A percentile compares a stretch with the other conserved stretches of the same genome.
phyloP scores from a whole-genome alignment of 2,888 invertebrate species.

The Drosophila stalkeri region DNA sequence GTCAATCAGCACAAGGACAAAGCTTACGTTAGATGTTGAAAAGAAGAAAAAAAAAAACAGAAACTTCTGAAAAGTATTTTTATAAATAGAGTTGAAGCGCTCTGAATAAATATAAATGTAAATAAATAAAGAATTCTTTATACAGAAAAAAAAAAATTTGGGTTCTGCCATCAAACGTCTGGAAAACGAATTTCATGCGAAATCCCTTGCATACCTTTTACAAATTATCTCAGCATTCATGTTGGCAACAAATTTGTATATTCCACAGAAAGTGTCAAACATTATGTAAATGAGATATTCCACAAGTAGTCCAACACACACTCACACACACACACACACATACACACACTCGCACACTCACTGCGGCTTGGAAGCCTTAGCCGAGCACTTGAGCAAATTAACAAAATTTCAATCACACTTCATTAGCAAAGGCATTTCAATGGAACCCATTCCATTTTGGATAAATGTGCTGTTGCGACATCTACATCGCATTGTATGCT shows the following conservation, averaged over 20 bases:
- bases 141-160: neutral
- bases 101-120: neutral
- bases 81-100: neutral
- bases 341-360: neutral
- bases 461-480: neutral
- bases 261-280: constrained; percentile 36
- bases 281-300: constrained; percentile 53
- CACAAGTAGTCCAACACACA: constrained; percentile 30
- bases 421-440: constrained; percentile 76
- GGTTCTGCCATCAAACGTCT: neutral
- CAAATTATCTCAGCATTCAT: constrained; percentile 37
- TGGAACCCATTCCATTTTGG: constrained; percentile 26
- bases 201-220: neutral
- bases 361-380: constrained; percentile 26
- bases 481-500: constrained; percentile 10
- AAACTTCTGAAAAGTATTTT: neutral
- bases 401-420: constrained; percentile 82
- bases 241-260: constrained; percentile 53
- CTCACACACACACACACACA: neutral
- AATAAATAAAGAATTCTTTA: neutral
- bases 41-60: neutral
- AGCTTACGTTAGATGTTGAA: neutral
- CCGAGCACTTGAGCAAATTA: constrained; percentile 76
- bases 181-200: neutral
- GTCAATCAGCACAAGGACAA: neutral